Percentiles rank a stretch among this genome's conserved stretches.
These are phyloP conservation scores for Zaprionus camerounensis DNA, from an alignment of 1,140 invertebrate species.

Conservation along the genomic window DNA sequence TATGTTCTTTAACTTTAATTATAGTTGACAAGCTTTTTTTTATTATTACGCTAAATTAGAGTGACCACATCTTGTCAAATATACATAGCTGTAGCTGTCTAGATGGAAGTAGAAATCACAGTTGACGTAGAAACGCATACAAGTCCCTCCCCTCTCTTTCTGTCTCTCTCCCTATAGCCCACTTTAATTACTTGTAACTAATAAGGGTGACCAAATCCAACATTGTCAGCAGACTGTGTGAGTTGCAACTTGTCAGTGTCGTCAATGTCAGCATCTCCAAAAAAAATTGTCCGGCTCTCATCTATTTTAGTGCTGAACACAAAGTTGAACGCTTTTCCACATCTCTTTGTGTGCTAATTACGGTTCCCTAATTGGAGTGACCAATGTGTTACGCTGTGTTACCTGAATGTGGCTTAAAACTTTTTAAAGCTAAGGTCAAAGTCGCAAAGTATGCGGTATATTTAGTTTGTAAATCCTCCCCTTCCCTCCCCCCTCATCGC, in stretches of 20 bases:
- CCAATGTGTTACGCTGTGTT: background rate
- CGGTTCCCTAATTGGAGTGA: background rate
- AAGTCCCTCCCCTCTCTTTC: background rate
- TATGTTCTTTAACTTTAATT: background rate
- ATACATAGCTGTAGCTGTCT: background rate
- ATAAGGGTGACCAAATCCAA: background rate
- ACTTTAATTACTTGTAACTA: background rate
- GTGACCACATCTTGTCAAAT: background rate
- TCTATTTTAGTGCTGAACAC: background rate
- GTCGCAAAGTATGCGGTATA: background rate
- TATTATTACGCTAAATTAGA: background rate
- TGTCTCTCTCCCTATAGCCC: background rate
- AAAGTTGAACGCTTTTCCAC: background rate
- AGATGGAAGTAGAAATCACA: background rate
- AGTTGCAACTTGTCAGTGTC: background rate
- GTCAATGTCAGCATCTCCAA: background rate
- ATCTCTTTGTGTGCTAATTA: background rate
- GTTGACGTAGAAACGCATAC: background rate
- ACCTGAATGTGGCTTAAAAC: background rate
- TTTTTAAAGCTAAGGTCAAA: background rate
- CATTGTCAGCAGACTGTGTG: background rate
- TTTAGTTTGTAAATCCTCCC: background rate
- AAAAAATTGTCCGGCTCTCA: background rate
- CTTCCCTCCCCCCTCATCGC: background rate
- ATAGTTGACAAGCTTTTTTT: background rate